Evolutionary conservation across 1,140 invertebrate genomes (phyloP).

Genomic region (Dendroctonus ponderosae): DNA sequence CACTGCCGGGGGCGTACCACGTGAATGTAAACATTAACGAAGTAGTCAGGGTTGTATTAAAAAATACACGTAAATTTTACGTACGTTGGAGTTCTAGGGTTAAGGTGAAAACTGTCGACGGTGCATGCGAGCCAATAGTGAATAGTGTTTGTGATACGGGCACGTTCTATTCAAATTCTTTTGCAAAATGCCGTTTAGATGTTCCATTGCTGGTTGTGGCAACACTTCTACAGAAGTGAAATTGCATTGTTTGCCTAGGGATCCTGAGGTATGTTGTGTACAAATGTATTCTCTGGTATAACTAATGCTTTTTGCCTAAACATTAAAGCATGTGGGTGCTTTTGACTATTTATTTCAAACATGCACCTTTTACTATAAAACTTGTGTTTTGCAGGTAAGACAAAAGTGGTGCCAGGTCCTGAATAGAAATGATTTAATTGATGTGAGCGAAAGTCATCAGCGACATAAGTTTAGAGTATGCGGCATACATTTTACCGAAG

Average conservation of each 20-base stretch:
- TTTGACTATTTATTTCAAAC: no score
- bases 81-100: not conserved
- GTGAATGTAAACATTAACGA: no score
- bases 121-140: not conserved
- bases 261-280: not conserved
- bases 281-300: not conserved
- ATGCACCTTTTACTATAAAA: not conserved
- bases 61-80: no score
- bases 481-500: constrained; percentile 1
- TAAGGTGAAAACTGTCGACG: not conserved
- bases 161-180: not conserved
- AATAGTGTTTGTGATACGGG: not conserved
- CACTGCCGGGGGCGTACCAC: no score
- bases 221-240: not conserved
- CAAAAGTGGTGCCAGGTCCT: not conserved
- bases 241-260: not conserved
- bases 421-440: not conserved
- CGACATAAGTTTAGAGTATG: not conserved
- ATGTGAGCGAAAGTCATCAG: not conserved
- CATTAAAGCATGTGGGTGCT: no score
- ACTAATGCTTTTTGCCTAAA: not conserved
- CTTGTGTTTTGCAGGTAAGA: not conserved
- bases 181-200: not conserved
- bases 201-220: not conserved
- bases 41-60: no score